phyloP scores from a whole-genome alignment of 37 sponge, comb jelly and placozoan genomes.

The Amphimedon queenslandica region DNA sequence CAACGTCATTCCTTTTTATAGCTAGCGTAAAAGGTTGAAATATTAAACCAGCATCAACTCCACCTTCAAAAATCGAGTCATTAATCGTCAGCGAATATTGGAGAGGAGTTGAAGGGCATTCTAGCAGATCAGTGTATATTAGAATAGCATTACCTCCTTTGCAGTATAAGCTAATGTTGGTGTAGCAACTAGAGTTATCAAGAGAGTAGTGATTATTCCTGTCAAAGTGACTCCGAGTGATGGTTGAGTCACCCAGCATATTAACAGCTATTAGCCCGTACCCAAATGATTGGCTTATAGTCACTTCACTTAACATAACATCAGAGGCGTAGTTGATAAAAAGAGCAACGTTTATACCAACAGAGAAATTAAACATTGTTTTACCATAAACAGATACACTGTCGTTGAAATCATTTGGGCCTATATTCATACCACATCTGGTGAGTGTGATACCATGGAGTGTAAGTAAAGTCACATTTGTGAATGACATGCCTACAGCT shows the following conservation, averaged over 20 bases:
- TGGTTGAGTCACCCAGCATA: neutral
- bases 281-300: neutral
- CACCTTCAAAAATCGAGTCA: neutral
- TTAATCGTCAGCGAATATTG: neutral
- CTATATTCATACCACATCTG: neutral
- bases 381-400: neutral
- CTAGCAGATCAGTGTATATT: neutral
- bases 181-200: neutral
- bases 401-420: neutral
- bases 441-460: neutral
- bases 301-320: neutral
- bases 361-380: neutral
- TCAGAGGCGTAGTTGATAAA: neutral
- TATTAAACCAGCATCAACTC: neutral
- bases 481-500: neutral
- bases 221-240: neutral
- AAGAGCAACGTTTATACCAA: neutral
- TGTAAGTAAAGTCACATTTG: neutral
- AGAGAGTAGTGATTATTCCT: neutral
- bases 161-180: neutral
- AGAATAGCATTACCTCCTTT: neutral
- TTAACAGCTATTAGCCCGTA: neutral
- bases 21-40: neutral
- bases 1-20: neutral
- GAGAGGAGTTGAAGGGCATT: neutral